phyloP scores from a whole-genome alignment of 2,797 vertebrate genomes.

The Gallirallus australis region DNA sequence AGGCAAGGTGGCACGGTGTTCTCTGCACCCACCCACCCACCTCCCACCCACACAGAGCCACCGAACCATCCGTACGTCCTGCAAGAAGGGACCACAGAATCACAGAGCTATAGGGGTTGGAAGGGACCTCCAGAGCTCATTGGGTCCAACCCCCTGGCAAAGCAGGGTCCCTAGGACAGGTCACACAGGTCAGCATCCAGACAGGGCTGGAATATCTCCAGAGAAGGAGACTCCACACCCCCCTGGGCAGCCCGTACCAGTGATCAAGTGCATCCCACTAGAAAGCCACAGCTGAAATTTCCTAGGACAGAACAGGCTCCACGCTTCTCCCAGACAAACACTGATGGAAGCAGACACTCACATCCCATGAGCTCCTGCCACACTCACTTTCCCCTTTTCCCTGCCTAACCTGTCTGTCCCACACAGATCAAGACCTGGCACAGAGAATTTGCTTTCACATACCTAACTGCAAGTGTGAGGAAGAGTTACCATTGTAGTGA shows the following conservation, averaged over 20 bases:
- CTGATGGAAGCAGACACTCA: neutral
- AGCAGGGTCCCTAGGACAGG: too few relatives aligned
- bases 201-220: too few relatives aligned
- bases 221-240: too few relatives aligned
- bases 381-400: neutral
- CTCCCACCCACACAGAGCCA: rapidly evolving
- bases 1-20: neutral
- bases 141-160: too few relatives aligned
- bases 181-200: too few relatives aligned
- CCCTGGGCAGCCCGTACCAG: too few relatives aligned
- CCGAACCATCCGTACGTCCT: rapidly evolving
- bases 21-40: neutral
- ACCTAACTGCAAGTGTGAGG: neutral
- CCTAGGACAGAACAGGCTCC: neutral
- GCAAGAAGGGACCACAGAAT: neutral
- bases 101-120: too few relatives aligned
- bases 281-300: neutral
- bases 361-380: neutral
- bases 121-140: too few relatives aligned
- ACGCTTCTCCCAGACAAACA: neutral
- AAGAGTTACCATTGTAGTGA: neutral
- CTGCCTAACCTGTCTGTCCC: neutral
- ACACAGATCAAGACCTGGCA: neutral
- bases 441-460: neutral
- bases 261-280: neutral